These are phyloP conservation scores for Enchytraeus crypticus DNA, from an alignment of 2,888 invertebrate species.

Conservation along the genomic window DNA sequence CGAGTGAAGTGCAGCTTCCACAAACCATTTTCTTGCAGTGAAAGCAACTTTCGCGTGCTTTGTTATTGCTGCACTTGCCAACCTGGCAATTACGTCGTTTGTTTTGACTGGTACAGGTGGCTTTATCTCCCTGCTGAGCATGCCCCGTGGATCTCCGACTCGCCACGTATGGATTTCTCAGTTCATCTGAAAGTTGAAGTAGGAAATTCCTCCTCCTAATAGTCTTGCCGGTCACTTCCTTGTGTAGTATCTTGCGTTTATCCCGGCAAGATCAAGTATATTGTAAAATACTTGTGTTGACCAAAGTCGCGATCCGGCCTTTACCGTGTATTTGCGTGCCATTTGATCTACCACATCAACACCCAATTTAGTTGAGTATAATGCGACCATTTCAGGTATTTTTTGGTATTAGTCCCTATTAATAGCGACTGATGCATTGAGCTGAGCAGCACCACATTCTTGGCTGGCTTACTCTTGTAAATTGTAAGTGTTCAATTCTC, in stretches of 20 bases:
- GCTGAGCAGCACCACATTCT: constrained; percentile 6
- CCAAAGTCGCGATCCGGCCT: constrained; percentile 3
- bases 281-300: constrained; percentile 3
- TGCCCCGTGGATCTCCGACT: constrained; percentile 1
- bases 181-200: constrained; percentile 5
- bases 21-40: constrained; percentile 2
- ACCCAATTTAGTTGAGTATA: constrained; percentile 6
- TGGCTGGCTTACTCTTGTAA: constrained; percentile 6
- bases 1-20: neutral
- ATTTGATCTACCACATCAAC: constrained; percentile 6
- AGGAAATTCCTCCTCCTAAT: constrained; percentile 3
- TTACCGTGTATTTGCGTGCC: constrained; percentile 3
- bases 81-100: neutral
- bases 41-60: neutral
- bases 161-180: constrained; percentile 3
- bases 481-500: constrained; percentile 2
- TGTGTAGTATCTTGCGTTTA: neutral
- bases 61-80: neutral
- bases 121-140: neutral
- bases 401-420: constrained; percentile 2
- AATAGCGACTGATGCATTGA: constrained; percentile 5
- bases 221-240: neutral
- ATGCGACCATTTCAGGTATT: neutral
- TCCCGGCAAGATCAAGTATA: constrained; percentile 4
- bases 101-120: neutral